These are phyloP conservation scores for Anguilla obscura DNA, from an alignment of 2,797 vertebrate species.

Conservation along the genomic window DNA sequence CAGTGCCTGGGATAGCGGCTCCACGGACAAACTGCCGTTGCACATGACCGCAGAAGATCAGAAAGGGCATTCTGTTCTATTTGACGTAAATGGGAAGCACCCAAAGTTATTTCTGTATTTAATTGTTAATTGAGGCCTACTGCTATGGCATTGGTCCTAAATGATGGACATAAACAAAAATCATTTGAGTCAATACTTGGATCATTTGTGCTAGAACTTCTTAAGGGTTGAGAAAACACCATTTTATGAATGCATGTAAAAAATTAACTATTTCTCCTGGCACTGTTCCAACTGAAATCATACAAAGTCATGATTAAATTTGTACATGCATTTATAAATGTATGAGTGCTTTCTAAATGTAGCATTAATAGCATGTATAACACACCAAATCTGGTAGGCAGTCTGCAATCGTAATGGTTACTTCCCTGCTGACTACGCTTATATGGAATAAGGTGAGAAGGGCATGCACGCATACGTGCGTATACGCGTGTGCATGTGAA, in stretches of 20 bases:
- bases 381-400: background rate
- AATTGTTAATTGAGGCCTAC: background rate
- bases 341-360: background rate
- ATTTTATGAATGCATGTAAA: slow-evolving; percentile 6
- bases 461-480: background rate
- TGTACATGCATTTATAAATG: background rate
- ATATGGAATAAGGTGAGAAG: background rate
- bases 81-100: background rate
- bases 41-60: background rate
- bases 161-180: background rate
- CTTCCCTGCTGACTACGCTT: background rate
- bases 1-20: background rate
- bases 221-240: background rate
- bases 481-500: background rate
- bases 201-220: background rate
- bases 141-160: background rate
- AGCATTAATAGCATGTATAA: background rate
- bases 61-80: background rate
- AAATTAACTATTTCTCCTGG: background rate
- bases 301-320: background rate
- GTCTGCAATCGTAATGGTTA: background rate
- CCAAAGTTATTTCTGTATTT: background rate
- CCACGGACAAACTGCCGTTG: background rate
- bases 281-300: background rate
- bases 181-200: background rate